Base-by-base conservation (phyloP, 1,140 invertebrate species). In the Samia ricini region DNA sequence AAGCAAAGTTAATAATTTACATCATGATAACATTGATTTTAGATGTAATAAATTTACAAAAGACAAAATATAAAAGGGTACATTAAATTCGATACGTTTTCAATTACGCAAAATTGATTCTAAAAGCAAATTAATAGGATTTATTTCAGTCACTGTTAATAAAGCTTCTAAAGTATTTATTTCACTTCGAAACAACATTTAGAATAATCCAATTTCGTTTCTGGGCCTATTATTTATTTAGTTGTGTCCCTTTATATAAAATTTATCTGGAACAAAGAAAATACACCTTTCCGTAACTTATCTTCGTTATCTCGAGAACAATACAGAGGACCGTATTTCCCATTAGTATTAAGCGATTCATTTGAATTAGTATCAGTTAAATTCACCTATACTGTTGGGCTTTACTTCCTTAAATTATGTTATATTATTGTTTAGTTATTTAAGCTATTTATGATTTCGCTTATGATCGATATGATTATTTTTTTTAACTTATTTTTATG, bases 401-500 rank as follows among this genome's bases (percentile, higher is more conserved):
- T 15, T 15, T 42, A 29, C 26, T 2, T 1, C 10, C 0, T 29
- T 29, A n/a, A n/a, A 42, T 61, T 66, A 63, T 26, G 24, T 21
- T 69, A 61, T 63, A 29, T 42, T 20, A 19, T 50, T 26, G 42
- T 54, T 36, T 26, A 52, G n/a, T n/a, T n/a, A n/a, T n/a, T n/a
- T n/a, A n/a, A n/a, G n/a, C 33, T 59, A 2, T 64, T n/a, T 55
- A 55, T 55, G 56, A 62, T 71, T 61, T 62, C 66, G 56, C 72
- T 64, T 36, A 56, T 56, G 60, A 71, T 77, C n/a, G n/a, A n/a
- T n/a, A n/a, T n/a, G n/a, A n/a, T n/a, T n/a, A n/a, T n/a, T n/a
- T n/a, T 36, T 68, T 59, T 72, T 63, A 60, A 71, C 69, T 75
- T 63, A 74, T 66, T 63, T 72, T 52, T 69, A 36, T 67, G 69